Base-by-base conservation (phyloP, 2,113 vertebrate species). In the Nycticebus coucang region DNA sequence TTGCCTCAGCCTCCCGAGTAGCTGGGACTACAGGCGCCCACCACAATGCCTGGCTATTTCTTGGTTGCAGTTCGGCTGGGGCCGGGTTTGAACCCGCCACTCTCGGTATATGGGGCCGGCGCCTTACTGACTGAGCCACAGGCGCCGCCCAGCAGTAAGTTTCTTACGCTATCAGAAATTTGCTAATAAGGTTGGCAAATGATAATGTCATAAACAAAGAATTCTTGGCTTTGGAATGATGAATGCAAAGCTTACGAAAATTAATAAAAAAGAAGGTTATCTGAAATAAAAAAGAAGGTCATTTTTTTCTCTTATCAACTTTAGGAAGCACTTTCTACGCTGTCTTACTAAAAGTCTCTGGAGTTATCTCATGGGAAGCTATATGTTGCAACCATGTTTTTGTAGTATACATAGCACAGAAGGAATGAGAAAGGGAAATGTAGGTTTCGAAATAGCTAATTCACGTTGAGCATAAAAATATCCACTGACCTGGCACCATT, bases 381-480 rank as follows among this genome's bases (percentile, higher is more conserved):
- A 9, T 87, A 4, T 81, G 57, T 78, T 74, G 10, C 24, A 93
- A n/a, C 59, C n/a, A 37, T 22, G 3, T 84, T 68, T 87, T 30
- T 96, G n/a, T 64, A 91, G n/a, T 33, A 78, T 53, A 35, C 17
- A 30, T 53, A 57, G 14, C n/a, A 80, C 11, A 33, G 18, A 81
- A 95, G 7, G 10, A 53, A 64, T 19, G 15, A 59, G 41, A 90
- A 17, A 37, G 89, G 30, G 14, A 93, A 81, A 77, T 71, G 9
- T 18, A 64, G n/a, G 26, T 74, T 94, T 95, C 96, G 50, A 80
- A 96, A 90, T 1, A 91, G 53, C 71, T 93, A 89, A 90, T 91
- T 97, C 94, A 94, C 93, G 71, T 80, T 93, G 66, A 77, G 55
- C 71, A 84, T 83, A 94, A 95, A 97, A 93, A 74, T 91, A 95